A percentile compares a stretch with the other conserved stretches of the same genome.
These are phyloP conservation scores for Tenthredo notha DNA, from an alignment of 2,888 invertebrate genomes.

Conservation along the genomic window DNA sequence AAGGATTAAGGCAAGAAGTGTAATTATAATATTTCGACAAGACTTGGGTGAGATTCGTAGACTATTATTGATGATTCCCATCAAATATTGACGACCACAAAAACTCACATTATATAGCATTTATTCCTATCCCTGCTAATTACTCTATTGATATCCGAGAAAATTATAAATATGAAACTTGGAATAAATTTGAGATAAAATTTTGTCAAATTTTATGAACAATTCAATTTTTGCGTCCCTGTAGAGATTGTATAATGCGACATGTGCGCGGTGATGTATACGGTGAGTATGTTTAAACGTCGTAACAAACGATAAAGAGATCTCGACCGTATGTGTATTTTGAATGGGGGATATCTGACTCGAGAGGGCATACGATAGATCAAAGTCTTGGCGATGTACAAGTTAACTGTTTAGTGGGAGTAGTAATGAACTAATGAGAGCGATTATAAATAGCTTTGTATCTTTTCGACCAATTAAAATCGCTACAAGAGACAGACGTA, in stretches of 20 bases:
- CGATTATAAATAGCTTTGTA: slow-evolving; percentile 70
- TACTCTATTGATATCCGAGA: background rate
- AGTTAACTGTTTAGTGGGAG: slow-evolving; percentile 53
- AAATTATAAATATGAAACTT: background rate
- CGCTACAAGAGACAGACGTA: slow-evolving; percentile 69
- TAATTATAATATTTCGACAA: background rate
- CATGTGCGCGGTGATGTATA: background rate
- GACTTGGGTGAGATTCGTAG: background rate
- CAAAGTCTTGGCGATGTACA: slow-evolving; percentile 34
- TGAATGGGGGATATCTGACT: slow-evolving; percentile 14
- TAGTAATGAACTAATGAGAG: slow-evolving; percentile 73
- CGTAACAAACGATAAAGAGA: background rate
- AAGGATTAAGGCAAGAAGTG: background rate
- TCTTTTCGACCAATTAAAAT: slow-evolving; percentile 74
- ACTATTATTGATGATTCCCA: background rate
- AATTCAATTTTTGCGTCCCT: background rate
- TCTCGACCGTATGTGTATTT: background rate
- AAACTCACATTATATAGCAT: background rate
- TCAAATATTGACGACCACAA: background rate
- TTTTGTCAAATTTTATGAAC: background rate
- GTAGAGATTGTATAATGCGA: background rate
- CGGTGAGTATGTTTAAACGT: background rate
- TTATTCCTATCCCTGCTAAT: background rate
- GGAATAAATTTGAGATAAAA: background rate
- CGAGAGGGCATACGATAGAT: slow-evolving; percentile 14